Evolutionary conservation across 1,140 invertebrate genomes (phyloP), one percentile per base, ranked within the genome.

Genomic region (Conopomorpha cramerella): DNA sequence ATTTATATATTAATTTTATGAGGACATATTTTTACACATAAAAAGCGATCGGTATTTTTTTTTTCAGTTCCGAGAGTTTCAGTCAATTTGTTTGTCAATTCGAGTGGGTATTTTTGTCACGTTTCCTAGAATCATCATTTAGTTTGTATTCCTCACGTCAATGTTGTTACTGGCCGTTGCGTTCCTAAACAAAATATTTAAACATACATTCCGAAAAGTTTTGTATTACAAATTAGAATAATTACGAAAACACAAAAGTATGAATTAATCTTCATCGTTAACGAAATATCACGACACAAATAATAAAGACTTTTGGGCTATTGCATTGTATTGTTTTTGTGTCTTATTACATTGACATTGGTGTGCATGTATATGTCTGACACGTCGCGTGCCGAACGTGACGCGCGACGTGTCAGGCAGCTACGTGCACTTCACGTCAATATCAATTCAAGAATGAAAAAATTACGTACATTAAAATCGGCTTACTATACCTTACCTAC

Each of bases 1-100:
- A 76, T 70, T 61, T 58, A 72, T 70, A 71, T 71, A 68, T 70
- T 71, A 64, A 65, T 67, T 72, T 72, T 72, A 76, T 64, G 64
- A 71, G 67, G 64, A 71, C 57, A 57, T n/a, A n/a, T 67, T 53
- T 66, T 65, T 70, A 65, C 65, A 74, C 64, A 76, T 71, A 71
- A 72, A 76, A 67, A 76, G 71, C 67, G 64, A 76, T 76, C 67
- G 55, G 50, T 74, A 48, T 60, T 60, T 61, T 41, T 54, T 51
- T 51, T 42, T 38, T 17, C 3, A 29, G 15, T 31, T 7, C 16
- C 18, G 16, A 30, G 17, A 16, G 14, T 32, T 15, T 38, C 37
- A 27, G 29, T 38, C 34, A 35, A 35, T 26, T 31, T 56, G 46
- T 51, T 43, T 41, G 46, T 60, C 48, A 42, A 51, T 54, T 47